Evolutionary conservation across 2,113 vertebrate genomes (phyloP).

Genomic region (Hippocampus zosterae): DNA sequence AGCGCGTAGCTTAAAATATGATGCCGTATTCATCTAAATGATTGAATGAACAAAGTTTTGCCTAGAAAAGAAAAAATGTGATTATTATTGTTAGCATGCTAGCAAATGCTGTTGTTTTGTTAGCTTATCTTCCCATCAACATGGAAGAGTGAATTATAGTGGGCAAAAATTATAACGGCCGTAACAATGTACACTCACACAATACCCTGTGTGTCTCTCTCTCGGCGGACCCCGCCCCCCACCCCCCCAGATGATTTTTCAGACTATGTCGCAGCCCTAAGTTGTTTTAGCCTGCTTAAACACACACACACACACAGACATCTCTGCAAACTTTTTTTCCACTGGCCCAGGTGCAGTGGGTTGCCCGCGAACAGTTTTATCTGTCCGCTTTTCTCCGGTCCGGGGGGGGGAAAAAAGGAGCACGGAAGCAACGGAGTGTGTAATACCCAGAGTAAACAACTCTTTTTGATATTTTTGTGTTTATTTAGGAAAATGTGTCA

Average conservation of each 20-base stretch:
- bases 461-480: background rate
- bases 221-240: too few relatives aligned
- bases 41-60: background rate
- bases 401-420: background rate
- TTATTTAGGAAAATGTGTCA: slow-evolving; percentile 3
- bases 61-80: background rate
- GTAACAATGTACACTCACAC: too few relatives aligned
- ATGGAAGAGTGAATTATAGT: background rate
- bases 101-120: background rate
- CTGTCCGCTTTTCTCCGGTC: background rate
- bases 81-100: background rate
- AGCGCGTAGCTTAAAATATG: background rate
- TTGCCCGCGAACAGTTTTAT: slow-evolving; percentile 2
- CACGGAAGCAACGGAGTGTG: background rate
- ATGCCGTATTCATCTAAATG: background rate
- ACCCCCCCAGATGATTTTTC: too few relatives aligned
- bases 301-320: background rate
- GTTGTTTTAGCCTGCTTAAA: too few relatives aligned
- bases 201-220: too few relatives aligned
- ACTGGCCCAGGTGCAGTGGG: slow-evolving; percentile 2
- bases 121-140: background rate
- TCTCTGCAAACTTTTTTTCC: background rate
- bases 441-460: slow-evolving; percentile 4
- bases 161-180: background rate
- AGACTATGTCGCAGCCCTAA: too few relatives aligned